Evolutionary conservation across 2,113 vertebrate species (phyloP), one percentile per base, ranked within the genome.

Genomic region (Tautogolabrus adspersus): DNA sequence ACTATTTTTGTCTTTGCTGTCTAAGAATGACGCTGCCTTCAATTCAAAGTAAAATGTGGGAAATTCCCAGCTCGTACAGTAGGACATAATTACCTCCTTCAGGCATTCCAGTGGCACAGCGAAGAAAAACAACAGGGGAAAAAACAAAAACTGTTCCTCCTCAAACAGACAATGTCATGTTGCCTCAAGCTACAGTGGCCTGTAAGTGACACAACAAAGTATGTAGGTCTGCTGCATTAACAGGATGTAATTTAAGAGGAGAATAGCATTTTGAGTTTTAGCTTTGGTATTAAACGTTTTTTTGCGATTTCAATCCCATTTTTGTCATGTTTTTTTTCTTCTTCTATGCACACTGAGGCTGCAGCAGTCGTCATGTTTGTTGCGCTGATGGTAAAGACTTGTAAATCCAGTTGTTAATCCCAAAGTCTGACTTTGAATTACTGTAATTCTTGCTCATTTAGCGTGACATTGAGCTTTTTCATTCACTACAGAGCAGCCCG

Each of bases 61-160:
- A 75, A 88, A 72, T 78, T 80, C 77, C 71, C 85, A 69, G 12
- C 56, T 69, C 4, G 34, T 74, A 72, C 80, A 68, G 54, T 52
- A 37, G 69, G 70, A 70, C 21, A 55, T 87, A 88, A 91, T 92
- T 91, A 83, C 76, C 71, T 56, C 73, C 70, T 84, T 10, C 56
- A 70, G 87, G 78, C 78, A 87, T 87, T 87, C 81, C 84, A 72
- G 75, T 74, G 82, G 86, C 78, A 60, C 72, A 38, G 61, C 51
- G 51, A 3, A 60, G 38, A 63, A 69, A 70, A 78, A 77, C 10
- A 49, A 49, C 52, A 38, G n/a, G 19, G 30, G 63, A 62, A 38
- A 63, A 40, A 57, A 42, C 58, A 68, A 82, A 78, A 70, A 80
- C 47, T 52, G 8, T 58, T 68, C 23, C 49, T 6, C 11, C 15